Base-by-base conservation (phyloP, 2,797 vertebrate genomes). In the Gymnothorax reevesii region DNA sequence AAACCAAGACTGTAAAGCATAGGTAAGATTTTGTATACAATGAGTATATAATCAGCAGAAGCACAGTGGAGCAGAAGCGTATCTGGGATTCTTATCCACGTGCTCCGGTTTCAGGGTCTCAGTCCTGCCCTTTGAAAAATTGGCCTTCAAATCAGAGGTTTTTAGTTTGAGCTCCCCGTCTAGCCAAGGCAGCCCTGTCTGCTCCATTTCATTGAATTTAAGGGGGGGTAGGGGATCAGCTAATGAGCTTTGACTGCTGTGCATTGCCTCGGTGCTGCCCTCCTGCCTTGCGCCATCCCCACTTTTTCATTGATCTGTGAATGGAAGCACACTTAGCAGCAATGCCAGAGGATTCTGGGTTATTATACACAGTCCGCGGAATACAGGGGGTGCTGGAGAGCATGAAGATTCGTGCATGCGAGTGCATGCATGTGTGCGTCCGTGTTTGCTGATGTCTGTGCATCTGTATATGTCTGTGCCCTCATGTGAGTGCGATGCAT, bases 171-270 rank as follows among this genome's bases (percentile, higher is more conserved):
- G 80, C n/a, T 13, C 79, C 42, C 42, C 82, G 79, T 55, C 73
- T 83, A 64, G 85, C 88, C 85, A 91, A 82, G 89, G 88, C 86
- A 87, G 9, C 69, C 59, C 9, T 9, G 66, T 91, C 13, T 57
- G 89, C 90, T 91, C 89, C 87, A 86, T 89, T 84, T 90, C 88
- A 89, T 90, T 90, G 87, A 57, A 71, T 89, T 88, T 85, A 27
- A 89, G 88, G 88, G 88, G 8, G 89, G 82, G 88, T 90, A n/a
- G 89, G 82, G 88, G 90, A 87, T 85, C 33, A 27, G 69, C 71
- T 87, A 91, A 90, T 89, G 86, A 90, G 83, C 83, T 49, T 7
- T 80, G 54, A 54, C 57, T 55, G 42, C 77, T 87, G 80, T 20
- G 87, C 85, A 87, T 85, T 82, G 85, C 62, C 55, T 84, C 88